These are phyloP conservation scores for Listronotus oregonensis DNA, from an alignment of 1,140 invertebrate genomes.

Conservation along the genomic window DNA sequence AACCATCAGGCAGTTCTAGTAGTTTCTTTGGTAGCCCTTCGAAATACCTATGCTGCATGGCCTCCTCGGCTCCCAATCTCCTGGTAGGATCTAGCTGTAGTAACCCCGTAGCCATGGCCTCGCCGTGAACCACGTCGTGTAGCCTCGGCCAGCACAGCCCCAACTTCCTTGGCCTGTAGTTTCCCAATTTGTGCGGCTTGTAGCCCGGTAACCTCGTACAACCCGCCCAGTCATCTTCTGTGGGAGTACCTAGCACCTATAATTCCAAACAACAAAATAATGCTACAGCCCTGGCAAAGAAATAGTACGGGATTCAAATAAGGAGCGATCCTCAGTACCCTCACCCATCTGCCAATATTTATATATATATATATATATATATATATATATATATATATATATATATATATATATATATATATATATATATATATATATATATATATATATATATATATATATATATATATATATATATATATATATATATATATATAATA, in stretches of 20 bases:
- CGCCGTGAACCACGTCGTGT: slow-evolving; percentile 84
- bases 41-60: slow-evolving; percentile 91
- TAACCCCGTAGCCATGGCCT: slow-evolving; percentile 82
- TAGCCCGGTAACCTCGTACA: slow-evolving; percentile 86
- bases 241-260: slow-evolving; percentile 87
- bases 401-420: too few species aligned
- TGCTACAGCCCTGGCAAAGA: too few species aligned
- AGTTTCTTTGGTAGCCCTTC: slow-evolving; percentile 84
- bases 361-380: too few species aligned
- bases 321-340: too few species aligned
- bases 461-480: too few species aligned
- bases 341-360: too few species aligned
- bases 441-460: too few species aligned
- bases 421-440: too few species aligned
- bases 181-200: slow-evolving; percentile 77
- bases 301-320: too few species aligned
- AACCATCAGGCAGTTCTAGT: slow-evolving; percentile 88
- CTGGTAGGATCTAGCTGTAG: slow-evolving; percentile 86
- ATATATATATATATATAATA: too few species aligned
- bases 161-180: slow-evolving; percentile 78
- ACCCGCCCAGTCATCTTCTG: slow-evolving; percentile 88
- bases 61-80: slow-evolving; percentile 85
- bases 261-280: too few species aligned
- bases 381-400: too few species aligned
- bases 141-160: slow-evolving; percentile 86